Conservation (phyloP, 1,140 invertebrate genomes). For the Drosophila mojavensis region DNA sequence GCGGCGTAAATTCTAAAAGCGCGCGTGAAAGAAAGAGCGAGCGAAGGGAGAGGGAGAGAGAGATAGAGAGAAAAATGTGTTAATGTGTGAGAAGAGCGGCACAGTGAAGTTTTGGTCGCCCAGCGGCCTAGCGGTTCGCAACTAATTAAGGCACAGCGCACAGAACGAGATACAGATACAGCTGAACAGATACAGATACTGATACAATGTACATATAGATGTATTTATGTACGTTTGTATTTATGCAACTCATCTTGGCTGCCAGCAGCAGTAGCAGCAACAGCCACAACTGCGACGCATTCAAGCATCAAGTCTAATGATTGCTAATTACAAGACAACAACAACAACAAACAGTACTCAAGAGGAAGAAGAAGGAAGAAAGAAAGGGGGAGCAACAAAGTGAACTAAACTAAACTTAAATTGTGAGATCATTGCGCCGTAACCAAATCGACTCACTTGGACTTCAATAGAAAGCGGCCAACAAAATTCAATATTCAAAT, state of each 20-base stretch:
- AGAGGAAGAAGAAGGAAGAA: no score
- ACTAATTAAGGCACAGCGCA: constrained; percentile 71
- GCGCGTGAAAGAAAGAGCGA: neutral
- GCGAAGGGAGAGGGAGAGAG: no score
- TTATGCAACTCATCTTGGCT: constrained; percentile 42
- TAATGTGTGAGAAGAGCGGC: constrained; percentile 75
- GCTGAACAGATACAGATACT: neutral
- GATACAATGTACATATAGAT: neutral
- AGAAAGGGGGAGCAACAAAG: neutral
- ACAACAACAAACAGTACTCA: constrained; percentile 26
- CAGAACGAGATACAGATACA: constrained; percentile 42
- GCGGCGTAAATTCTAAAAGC: constrained; percentile 46
- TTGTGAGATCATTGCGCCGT: constrained; percentile 46
- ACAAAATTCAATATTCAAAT: constrained; percentile 30
- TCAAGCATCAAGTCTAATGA: constrained; percentile 76
- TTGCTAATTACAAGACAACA: constrained; percentile 76
- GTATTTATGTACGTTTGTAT: neutral
- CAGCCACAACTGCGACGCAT: constrained; percentile 52
- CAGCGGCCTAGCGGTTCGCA: constrained; percentile 64
- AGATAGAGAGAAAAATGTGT: constrained; percentile 57
- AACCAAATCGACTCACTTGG: constrained; percentile 38
- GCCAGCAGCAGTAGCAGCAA: constrained; percentile 15
- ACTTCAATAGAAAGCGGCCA: constrained; percentile 33
- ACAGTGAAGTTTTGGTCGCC: constrained; percentile 39
- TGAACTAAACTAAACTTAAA: constrained; percentile 21